Percentiles rank a stretch among this genome's conserved stretches.
phyloP scores from a whole-genome alignment of 1,140 invertebrate genomes.

The Aphidius gifuensis region DNA sequence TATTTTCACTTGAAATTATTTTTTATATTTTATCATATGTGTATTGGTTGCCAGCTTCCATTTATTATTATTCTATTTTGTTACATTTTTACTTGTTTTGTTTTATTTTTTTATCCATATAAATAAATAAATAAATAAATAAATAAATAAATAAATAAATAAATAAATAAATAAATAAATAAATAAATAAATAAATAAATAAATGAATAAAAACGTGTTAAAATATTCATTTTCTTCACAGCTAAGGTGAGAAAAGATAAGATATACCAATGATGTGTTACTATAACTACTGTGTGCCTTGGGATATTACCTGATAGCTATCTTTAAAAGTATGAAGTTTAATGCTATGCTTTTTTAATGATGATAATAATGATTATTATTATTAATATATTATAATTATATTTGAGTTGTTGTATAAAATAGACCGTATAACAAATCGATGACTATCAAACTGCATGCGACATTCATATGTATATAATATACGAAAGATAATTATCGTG shows the following conservation, averaged over 20 bases:
- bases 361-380: constrained; percentile 6
- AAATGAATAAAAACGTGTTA: not conserved
- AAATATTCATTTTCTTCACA: not conserved
- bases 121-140: not conserved
- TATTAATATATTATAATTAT: not conserved
- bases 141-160: not conserved
- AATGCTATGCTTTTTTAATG: not conserved
- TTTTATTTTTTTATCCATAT: not conserved
- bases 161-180: constrained; percentile 2
- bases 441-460: constrained; percentile 12
- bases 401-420: constrained; percentile 10
- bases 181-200: not conserved
- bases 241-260: not conserved
- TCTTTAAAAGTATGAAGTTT: constrained; percentile 6
- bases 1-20: no score
- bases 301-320: constrained; percentile 6
- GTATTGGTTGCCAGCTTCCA: no score
- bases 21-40: no score
- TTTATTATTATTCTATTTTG: no score
- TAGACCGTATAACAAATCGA: constrained; percentile 25
- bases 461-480: constrained; percentile 2
- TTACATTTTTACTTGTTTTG: no score
- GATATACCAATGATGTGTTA: constrained; percentile 2
- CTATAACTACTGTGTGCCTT: constrained; percentile 9
- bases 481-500: no score